Conservation (phyloP, 2,888 invertebrate species). For the Pinctada fucata region DNA sequence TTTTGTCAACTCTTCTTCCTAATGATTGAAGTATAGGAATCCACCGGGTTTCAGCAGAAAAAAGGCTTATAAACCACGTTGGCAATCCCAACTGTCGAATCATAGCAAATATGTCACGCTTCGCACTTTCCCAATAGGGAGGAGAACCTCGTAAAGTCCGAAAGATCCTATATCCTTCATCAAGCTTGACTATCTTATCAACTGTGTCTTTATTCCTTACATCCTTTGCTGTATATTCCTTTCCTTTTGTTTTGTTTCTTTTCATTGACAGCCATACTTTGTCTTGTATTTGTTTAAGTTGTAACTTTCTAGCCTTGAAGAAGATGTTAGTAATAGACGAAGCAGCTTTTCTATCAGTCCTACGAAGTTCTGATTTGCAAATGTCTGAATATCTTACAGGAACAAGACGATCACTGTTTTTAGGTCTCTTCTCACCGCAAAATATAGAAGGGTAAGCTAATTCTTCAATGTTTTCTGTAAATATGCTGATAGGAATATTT, state of each 20-base stretch:
- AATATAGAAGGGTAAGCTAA: conserved; percentile 30
- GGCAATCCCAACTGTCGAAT: conserved; percentile 50
- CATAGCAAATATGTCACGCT: conserved; percentile 53
- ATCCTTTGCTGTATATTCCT: conserved; percentile 38
- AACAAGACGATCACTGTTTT: conserved; percentile 9
- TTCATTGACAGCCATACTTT: conserved; percentile 39
- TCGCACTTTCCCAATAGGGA: conserved; percentile 46
- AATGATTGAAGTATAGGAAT: conserved; percentile 30
- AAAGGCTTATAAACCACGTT: conserved; percentile 48
- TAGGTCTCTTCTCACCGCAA: conserved; percentile 27
- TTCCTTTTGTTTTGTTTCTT: conserved; percentile 35
- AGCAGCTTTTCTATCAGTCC: conserved; percentile 38
- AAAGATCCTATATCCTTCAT: conserved; percentile 46
- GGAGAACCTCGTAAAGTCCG: conserved; percentile 47
- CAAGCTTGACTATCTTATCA: conserved; percentile 18
- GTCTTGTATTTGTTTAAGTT: conserved; percentile 42
- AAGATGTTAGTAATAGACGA: conserved; percentile 39
- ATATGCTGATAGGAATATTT: conserved; percentile 14
- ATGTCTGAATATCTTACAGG: conserved; percentile 34
- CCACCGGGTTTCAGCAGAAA: conserved; percentile 54
- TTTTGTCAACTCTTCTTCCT: conserved; percentile 27
- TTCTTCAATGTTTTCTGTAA: conserved; percentile 24
- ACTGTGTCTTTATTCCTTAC: conserved; percentile 16
- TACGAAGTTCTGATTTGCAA: conserved; percentile 32
- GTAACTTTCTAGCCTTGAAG: conserved; percentile 46